Base-by-base conservation (phyloP, 1,140 invertebrate species). In the Leptinotarsa lineolata region DNA sequence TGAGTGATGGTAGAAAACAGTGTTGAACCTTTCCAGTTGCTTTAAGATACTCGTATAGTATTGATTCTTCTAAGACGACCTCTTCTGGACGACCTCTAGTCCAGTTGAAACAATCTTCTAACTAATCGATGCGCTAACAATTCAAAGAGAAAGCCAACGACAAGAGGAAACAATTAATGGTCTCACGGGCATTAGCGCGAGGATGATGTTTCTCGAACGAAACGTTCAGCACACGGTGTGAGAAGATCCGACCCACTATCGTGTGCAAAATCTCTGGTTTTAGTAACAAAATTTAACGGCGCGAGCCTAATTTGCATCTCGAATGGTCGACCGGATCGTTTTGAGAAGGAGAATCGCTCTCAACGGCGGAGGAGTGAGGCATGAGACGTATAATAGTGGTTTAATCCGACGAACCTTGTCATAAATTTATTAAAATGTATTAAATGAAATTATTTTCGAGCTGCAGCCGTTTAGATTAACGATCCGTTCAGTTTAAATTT, bases 341-440 rank as follows among this genome's bases (percentile, higher is more conserved):
- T 79, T 77, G 75, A 77, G 76, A 70, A 77, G 74, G 77, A 75
- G 74, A 78, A 78, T 79, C 76, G 76, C 73, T 71, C 60, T 63
- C 70, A 77, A 76, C 73, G 74, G 68, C 60, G 65, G 76, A 72
- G 75, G 75, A 78, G 76, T 78, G 74, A 76, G 74, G 77, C 76
- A 77, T 75, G 78, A 78, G 78, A 77, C 82, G 75, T 80, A 78
- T 83, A 83, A 83, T 83, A 80, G 80, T 79, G 79, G 80, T 81
- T 82, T 81, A 80, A 79, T 79, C 82, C 81, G 76, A 78, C 76
- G 76, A 73, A 76, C 72, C 74, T 73, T 74, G 74, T 79, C 79
- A 78, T 83, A 83, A 83, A 83, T 83, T 83, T 83, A 81, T 82
- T 83, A 83, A 82, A 83, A 83, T 79, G 78, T 82, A 80, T 83